A percentile compares a stretch with the other conserved stretches of the same genome.
Conservation (phyloP, 2,113 vertebrate genomes). For the Pygoscelis adeliae region DNA sequence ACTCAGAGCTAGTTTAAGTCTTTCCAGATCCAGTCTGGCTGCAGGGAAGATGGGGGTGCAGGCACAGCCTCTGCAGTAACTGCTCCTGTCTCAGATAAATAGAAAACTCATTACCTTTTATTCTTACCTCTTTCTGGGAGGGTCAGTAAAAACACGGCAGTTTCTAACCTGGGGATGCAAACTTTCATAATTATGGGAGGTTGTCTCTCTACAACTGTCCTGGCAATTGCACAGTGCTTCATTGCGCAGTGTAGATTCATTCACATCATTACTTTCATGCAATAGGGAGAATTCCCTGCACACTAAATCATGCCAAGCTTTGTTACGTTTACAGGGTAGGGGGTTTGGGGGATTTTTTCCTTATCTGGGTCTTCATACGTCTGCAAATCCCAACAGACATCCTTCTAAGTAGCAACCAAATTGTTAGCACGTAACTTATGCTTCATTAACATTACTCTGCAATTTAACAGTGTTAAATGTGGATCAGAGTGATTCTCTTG, state of each 20-base stretch:
- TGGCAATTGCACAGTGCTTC: neutral
- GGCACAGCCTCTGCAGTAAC: neutral
- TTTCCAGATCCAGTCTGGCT: neutral
- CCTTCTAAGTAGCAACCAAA: neutral
- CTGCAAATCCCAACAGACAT: neutral
- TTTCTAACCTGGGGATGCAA: neutral
- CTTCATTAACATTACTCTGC: neutral
- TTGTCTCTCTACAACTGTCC: neutral
- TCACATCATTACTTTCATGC: neutral
- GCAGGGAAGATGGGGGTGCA: neutral
- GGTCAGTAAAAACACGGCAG: neutral
- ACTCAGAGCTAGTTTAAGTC: neutral
- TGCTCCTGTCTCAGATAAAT: neutral
- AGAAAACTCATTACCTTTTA: neutral
- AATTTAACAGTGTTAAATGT: neutral
- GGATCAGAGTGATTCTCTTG: neutral
- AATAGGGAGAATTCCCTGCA: neutral
- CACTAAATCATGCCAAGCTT: neutral
- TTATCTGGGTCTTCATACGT: neutral
- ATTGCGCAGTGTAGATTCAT: neutral
- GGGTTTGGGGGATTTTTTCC: neutral
- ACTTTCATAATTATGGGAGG: neutral
- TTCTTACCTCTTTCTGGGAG: neutral
- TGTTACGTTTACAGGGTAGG: neutral
- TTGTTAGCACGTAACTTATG: neutral